Evolutionary conservation across 2,888 invertebrate genomes (phyloP), one percentile per base, ranked within the genome.

Genomic region (Allacma fusca): DNA sequence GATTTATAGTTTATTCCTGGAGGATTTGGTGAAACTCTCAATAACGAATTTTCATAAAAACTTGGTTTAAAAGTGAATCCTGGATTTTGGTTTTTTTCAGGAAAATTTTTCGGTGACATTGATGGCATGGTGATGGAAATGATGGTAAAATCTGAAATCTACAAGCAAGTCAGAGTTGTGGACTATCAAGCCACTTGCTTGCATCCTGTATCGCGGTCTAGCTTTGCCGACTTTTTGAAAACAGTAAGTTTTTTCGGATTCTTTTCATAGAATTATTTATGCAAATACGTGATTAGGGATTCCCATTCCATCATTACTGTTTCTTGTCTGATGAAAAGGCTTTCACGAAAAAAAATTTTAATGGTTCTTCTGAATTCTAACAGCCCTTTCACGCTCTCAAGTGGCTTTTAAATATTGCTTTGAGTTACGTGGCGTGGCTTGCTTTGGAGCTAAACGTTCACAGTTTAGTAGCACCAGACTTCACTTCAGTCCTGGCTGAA

Each of bases 151-250:
- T 95, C 95, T 85, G 91, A 93, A 80, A 95, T 96, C 85, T 96
- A 95, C 87, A 94, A 94, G 85, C 93, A 94, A 86, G 92, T 96
- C 1, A 91, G 92, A 0, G 92, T 96, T 0, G 93, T 93, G 83
- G 96, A 96, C 86, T 95, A 95, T 86, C 96, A 96, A 87, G 96
- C 95, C 0, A 90, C 93, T 59, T 96, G 96, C 85, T 93, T 94
- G 84, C 90, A 92, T 78, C 85, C 85, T 28, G 80, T 80, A 16
- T 64, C 78, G 9, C 81, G 81, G 50, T 72, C 80, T 12, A 85
- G 79, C 76, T 81, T 81, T 80, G 84, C 83, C 9, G 79, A 78
- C 40, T 77, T 84, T 44, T 75, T 85, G n/a, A 64, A 78, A 23
- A 83, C 85, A 29, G 84, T 84, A 80, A 79, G 80, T 43, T 57